Evolutionary conservation across 2,113 vertebrate species (phyloP).

Genomic region (Phalacrocorax pelagicus): DNA sequence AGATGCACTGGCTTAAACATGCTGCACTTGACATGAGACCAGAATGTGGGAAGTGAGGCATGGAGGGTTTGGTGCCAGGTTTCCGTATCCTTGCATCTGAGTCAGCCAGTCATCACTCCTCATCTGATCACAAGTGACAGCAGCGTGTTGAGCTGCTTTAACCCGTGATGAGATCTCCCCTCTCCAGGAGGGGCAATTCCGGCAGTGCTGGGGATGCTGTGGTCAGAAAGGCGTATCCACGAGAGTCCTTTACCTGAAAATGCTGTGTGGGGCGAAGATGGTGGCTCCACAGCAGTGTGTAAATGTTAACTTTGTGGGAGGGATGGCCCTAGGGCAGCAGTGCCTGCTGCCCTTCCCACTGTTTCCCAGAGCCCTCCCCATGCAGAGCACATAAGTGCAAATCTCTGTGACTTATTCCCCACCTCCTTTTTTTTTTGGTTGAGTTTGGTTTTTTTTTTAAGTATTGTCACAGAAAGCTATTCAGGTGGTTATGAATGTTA

Average conservation of each 20-base stretch:
- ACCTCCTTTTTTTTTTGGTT: no score
- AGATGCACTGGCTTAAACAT: not conserved
- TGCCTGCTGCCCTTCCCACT: not conserved
- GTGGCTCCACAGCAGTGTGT: not conserved
- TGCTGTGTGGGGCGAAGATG: rapidly evolving
- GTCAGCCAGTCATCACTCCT: not conserved
- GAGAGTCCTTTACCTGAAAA: not conserved
- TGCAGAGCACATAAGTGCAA: not conserved
- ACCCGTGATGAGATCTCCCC: rapidly evolving
- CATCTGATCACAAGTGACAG: rapidly evolving
- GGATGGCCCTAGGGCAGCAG: not conserved
- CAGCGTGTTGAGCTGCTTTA: not conserved
- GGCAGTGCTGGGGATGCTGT: not conserved
- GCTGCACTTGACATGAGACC: not conserved
- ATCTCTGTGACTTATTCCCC: not conserved
- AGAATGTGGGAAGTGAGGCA: not conserved
- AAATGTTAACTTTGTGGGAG: not conserved
- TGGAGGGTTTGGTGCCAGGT: not conserved
- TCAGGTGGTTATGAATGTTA: not conserved
- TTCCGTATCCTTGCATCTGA: rapidly evolving
- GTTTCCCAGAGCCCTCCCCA: not conserved
- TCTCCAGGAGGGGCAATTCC: rapidly evolving
- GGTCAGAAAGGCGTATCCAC: rapidly evolving
- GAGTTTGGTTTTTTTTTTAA: not conserved
- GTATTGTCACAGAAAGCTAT: not conserved